Percentiles rank a stretch among this genome's conserved stretches.
Conservation (phyloP, 2,113 vertebrate species). For the Heterotilapia buettikoferi region DNA sequence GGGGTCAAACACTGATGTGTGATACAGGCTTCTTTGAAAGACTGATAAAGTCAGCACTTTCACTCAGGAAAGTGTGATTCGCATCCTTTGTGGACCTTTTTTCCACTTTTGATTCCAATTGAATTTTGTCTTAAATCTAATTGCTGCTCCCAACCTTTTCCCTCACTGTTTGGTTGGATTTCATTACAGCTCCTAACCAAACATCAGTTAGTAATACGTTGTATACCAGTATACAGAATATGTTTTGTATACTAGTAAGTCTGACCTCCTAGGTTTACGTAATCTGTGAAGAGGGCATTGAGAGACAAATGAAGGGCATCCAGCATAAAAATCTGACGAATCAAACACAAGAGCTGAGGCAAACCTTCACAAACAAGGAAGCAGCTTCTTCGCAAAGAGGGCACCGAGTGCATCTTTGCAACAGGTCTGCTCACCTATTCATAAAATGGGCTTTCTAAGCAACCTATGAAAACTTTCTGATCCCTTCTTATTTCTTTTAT, state of each 20-base stretch:
- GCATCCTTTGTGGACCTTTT: neutral
- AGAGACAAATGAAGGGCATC: neutral
- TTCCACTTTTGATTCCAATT: neutral
- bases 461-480: neutral
- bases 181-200: neutral
- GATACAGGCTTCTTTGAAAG: neutral
- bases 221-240: neutral
- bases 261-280: neutral
- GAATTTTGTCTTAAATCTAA: neutral
- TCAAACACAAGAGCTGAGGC: neutral
- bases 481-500: neutral
- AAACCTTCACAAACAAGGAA: neutral
- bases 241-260: neutral
- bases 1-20: neutral
- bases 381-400: rapidly evolving
- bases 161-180: neutral
- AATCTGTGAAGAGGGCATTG: neutral
- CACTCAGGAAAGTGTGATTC: neutral
- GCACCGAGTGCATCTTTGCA: neutral
- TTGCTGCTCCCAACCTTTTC: neutral
- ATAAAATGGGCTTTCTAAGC: neutral
- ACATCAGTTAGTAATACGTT: neutral
- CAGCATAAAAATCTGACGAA: neutral
- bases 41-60: neutral
- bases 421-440: neutral